Evolutionary conservation across 2,113 vertebrate genomes (phyloP), one percentile per base, ranked within the genome.

Genomic region (Cynopterus brachyotis): DNA sequence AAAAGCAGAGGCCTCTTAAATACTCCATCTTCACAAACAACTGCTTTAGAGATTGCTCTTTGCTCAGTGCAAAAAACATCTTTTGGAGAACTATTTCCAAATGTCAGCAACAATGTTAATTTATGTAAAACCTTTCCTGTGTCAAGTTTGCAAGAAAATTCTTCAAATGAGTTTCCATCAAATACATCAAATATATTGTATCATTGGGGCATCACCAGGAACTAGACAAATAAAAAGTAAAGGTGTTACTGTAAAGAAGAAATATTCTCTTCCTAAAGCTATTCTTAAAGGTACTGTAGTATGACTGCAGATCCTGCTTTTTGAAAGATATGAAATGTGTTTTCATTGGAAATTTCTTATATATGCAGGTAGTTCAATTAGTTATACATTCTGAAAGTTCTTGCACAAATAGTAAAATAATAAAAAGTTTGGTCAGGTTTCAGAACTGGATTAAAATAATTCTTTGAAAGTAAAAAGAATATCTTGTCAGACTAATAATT

Each of bases 121-220:
- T 98, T 98, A 94, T 78, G 97, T 98, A 97, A 98, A 98, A 97
- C 97, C 93, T 57, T 97, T 98, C 81, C 97, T 97, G 60, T 95
- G 24, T 97, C 97, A 96, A 96, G 89, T 97, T 94, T 75, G 57
- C 97, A 97, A 97, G 96, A 98, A 97, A 96, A 90, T n/a, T 79
- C 40, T 97, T 83, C 95, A 97, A 95, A 94, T 96, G 73, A 98
- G 97, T 40, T 96, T 96, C 69, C 66, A 62, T 90, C 37, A 81
- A 78, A 85, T 17, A n/a, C 37, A 87, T 32, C 20, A 98, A 87
- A 97, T 98, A 69, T 99, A 98, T 97, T 98, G 90, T 91, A 98
- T 99, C 40, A 70, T 99, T 86, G 98, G 96, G 83, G 22, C 96
- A 53, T 98, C 98, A 35, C 98, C 98, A 4, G 22, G 12, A 55